These are phyloP conservation scores for Mycetomoellerius zeteki DNA, from an alignment of 1,140 invertebrate species.

Conservation along the genomic window DNA sequence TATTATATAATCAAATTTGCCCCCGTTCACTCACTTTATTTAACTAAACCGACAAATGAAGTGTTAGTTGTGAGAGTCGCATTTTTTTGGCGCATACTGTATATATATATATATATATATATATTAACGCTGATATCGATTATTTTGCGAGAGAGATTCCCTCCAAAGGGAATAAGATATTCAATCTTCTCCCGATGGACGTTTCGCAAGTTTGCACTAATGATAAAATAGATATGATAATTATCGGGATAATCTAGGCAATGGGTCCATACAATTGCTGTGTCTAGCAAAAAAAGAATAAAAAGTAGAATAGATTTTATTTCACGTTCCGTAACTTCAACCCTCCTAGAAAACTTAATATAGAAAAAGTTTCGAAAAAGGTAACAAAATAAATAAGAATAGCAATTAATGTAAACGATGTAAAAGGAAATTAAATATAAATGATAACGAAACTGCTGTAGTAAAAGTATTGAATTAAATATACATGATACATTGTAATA, in stretches of 20 bases:
- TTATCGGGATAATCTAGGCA: constrained; percentile 55
- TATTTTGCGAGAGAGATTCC: constrained; percentile 7
- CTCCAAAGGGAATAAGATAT: constrained; percentile 50
- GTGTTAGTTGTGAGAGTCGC: too few species aligned
- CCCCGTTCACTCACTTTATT: too few species aligned
- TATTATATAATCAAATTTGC: too few species aligned
- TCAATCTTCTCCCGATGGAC: not conserved
- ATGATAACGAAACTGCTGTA: not conserved
- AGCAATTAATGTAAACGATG: not conserved
- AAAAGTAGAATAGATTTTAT: constrained; percentile 40
- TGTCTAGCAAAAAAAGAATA: not conserved
- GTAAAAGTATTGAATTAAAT: not conserved
- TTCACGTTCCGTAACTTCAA: not conserved
- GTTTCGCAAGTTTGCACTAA: constrained; percentile 40
- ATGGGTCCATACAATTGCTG: constrained; percentile 22
- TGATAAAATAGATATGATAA: constrained; percentile 64
- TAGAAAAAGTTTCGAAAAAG: not conserved
- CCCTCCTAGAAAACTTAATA: not conserved
- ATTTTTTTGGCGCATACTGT: too few species aligned
- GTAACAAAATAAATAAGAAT: constrained; percentile 20
- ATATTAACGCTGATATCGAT: constrained; percentile 24
- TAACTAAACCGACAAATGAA: too few species aligned
- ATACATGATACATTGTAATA: not conserved
- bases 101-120: too few species aligned
- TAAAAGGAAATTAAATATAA: constrained; percentile 13